Conservation (phyloP, 2,113 vertebrate genomes). For the Thermophis baileyi region DNA sequence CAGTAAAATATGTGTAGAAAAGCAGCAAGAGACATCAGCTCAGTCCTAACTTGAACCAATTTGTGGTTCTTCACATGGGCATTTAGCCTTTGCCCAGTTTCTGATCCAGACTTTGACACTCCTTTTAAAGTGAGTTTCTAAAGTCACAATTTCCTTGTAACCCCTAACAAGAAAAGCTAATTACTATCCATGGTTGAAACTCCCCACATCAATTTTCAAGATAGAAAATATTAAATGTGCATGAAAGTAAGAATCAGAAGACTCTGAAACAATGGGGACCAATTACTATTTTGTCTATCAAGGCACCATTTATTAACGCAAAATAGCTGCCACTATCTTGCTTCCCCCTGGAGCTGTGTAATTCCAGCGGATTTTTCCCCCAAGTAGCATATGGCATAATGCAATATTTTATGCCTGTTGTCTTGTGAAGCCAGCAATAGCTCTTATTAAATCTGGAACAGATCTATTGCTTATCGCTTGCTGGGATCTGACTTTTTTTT, state of each 20-base stretch:
- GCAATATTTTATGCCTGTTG: conserved; percentile 35
- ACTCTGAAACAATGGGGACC: background rate
- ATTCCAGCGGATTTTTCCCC: conserved; percentile 28
- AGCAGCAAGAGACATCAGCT: background rate
- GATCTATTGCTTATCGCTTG: conserved; percentile 47
- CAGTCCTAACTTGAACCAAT: background rate
- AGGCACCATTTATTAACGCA: conserved; percentile 30
- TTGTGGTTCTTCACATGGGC: background rate
- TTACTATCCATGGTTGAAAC: background rate
- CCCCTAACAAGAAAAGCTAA: background rate
- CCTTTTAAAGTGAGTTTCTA: background rate
- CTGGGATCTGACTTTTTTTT: conserved; percentile 24
- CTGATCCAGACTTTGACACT: background rate
- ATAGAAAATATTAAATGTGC: conserved; percentile 3
- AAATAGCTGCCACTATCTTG: conserved; percentile 22
- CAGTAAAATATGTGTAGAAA: background rate
- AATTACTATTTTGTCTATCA: conserved; percentile 30
- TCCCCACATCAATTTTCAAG: background rate
- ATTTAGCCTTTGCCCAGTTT: background rate
- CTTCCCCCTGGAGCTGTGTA: conserved; percentile 24
- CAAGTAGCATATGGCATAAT: conserved; percentile 16
- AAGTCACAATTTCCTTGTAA: background rate
- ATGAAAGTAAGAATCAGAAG: background rate
- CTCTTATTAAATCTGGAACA: conserved; percentile 24
- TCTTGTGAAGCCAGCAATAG: conserved; percentile 34